phyloP scores from a whole-genome alignment of 2,888 invertebrate genomes.

The Philaethria dido region DNA sequence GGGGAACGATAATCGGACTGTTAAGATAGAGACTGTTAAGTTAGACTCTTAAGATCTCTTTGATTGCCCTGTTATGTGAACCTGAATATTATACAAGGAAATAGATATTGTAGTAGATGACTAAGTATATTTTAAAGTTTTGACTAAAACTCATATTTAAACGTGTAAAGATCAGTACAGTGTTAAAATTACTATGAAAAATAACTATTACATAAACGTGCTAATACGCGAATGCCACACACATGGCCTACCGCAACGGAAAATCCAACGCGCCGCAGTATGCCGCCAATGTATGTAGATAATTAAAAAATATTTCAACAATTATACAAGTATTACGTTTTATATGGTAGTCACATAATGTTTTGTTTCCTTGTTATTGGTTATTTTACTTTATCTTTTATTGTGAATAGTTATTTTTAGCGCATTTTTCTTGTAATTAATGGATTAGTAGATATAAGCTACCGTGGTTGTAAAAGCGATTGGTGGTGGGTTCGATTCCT shows the following conservation, averaged over 20 bases:
- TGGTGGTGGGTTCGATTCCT: too few relatives aligned
- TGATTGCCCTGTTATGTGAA: too few relatives aligned
- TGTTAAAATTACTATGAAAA: constrained; percentile 3
- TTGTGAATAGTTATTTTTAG: neutral
- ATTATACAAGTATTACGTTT: neutral
- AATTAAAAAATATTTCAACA: constrained; percentile 12
- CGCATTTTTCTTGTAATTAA: neutral
- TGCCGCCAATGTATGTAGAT: neutral
- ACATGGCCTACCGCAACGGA: constrained; percentile 21
- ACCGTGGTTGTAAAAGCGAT: too few relatives aligned
- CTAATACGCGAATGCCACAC: neutral
- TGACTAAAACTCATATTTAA: too few relatives aligned
- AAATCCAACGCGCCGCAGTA: neutral
- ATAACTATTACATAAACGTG: neutral
- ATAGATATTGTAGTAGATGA: too few relatives aligned
- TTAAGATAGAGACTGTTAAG: too few relatives aligned
- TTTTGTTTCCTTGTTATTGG: constrained; percentile 2
- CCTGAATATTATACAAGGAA: too few relatives aligned
- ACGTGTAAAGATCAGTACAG: too few relatives aligned
- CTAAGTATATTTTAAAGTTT: too few relatives aligned
- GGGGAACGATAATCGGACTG: too few relatives aligned
- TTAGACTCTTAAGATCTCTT: too few relatives aligned
- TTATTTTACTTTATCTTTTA: neutral
- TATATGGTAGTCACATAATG: neutral
- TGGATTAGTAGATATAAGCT: too few relatives aligned